phyloP scores from a whole-genome alignment of 2,113 vertebrate species.

The Myrmecophaga tridactyla region DNA sequence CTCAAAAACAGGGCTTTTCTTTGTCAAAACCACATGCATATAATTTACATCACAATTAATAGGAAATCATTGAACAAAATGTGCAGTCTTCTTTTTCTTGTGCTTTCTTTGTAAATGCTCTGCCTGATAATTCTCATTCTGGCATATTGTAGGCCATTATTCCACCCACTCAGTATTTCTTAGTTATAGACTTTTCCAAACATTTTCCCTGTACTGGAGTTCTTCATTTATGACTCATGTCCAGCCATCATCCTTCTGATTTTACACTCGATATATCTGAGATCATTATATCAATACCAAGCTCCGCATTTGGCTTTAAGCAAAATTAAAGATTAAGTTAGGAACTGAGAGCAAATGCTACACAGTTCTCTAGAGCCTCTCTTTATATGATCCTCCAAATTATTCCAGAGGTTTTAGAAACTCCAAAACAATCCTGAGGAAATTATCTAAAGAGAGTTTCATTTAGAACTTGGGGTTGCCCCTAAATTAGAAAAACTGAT shows the following conservation, averaged over 20 bases:
- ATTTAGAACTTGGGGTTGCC: not conserved
- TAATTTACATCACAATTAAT: slow-evolving; percentile 77
- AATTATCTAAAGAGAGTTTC: not conserved
- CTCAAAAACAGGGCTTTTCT: slow-evolving; percentile 62
- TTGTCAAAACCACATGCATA: slow-evolving; percentile 64
- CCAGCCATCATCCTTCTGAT: not conserved
- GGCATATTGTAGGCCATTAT: slow-evolving; percentile 11
- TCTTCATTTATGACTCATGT: slow-evolving; percentile 35
- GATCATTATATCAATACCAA: not conserved
- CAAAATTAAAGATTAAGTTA: slow-evolving; percentile 20
- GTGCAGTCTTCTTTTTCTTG: slow-evolving; percentile 52
- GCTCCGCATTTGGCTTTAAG: slow-evolving; percentile 11
- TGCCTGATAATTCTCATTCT: slow-evolving; percentile 42
- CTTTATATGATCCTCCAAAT: not conserved
- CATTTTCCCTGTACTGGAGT: not conserved
- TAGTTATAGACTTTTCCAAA: slow-evolving; percentile 30
- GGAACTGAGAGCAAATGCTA: not conserved
- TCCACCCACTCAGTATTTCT: slow-evolving; percentile 37
- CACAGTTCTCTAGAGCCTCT: not conserved
- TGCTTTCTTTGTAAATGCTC: slow-evolving; percentile 50
- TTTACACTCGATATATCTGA: not conserved
- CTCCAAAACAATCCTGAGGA: slow-evolving; percentile 9
- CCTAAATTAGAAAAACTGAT: slow-evolving; percentile 32
- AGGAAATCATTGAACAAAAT: slow-evolving; percentile 67
- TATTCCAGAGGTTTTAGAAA: slow-evolving; percentile 37